Conservation (phyloP, 1,140 invertebrate species). For the Hylaeus anthracinus region DNA sequence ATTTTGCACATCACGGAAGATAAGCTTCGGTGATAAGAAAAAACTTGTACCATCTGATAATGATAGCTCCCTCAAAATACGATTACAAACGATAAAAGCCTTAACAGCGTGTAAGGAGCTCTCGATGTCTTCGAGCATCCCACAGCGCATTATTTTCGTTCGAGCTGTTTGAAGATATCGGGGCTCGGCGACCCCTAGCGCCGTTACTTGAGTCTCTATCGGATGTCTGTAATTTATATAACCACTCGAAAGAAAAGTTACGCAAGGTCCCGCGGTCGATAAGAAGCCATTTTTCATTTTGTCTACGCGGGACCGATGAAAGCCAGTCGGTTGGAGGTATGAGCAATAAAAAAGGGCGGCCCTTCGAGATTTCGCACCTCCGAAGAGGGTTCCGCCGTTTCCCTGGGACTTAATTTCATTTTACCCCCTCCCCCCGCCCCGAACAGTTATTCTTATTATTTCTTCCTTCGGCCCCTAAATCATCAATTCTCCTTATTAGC, state of each 20-base stretch:
- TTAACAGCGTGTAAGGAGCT: slow-evolving; percentile 16
- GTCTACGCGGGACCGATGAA: slow-evolving; percentile 50
- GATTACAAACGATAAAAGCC: slow-evolving; percentile 9
- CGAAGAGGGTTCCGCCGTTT: slow-evolving; percentile 16
- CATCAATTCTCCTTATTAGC: slow-evolving; percentile 46
- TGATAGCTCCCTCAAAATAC: not conserved
- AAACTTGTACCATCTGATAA: not conserved
- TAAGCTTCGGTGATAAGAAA: too few species aligned
- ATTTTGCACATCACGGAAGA: too few species aligned
- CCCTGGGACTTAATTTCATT: slow-evolving; percentile 35
- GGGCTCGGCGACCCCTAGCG: not conserved
- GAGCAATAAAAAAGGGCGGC: slow-evolving; percentile 54
- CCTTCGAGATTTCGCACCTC: slow-evolving; percentile 44
- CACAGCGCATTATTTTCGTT: slow-evolving; percentile 17
- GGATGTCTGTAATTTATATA: slow-evolving; percentile 53
- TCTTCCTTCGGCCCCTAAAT: slow-evolving; percentile 35
- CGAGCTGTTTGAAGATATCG: slow-evolving; percentile 34
- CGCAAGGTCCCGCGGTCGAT: slow-evolving; percentile 38
- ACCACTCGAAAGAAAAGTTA: slow-evolving; percentile 48
- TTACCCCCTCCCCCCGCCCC: not conserved
- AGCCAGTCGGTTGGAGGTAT: slow-evolving; percentile 52
- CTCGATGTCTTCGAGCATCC: slow-evolving; percentile 15
- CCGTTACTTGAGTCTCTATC: slow-evolving; percentile 35
- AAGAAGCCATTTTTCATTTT: slow-evolving; percentile 66
- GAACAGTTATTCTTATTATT: slow-evolving; percentile 38